A percentile compares a stretch with the other conserved stretches of the same genome.
These are phyloP conservation scores for Ahaetulla prasina DNA, from an alignment of 2,113 vertebrate genomes.

Conservation along the genomic window DNA sequence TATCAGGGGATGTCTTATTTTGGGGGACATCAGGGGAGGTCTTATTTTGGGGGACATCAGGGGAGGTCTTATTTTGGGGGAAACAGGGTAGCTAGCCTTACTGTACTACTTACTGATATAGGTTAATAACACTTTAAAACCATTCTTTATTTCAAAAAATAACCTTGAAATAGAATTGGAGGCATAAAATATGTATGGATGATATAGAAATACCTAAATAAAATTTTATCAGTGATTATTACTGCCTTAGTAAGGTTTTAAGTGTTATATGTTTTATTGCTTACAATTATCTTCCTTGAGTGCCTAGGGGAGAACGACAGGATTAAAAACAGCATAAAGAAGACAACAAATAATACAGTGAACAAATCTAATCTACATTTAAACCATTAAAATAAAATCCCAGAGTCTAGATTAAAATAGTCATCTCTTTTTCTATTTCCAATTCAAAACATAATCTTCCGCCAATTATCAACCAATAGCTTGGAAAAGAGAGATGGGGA, in stretches of 20 bases:
- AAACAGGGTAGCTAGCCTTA: constrained; percentile 66
- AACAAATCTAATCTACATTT: constrained; percentile 51
- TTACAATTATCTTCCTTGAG: neutral
- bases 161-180: neutral
- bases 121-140: neutral
- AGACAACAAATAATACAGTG: neutral
- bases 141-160: neutral
- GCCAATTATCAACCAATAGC: constrained; percentile 60
- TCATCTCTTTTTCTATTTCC: constrained; percentile 54
- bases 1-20: no score
- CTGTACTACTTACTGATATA: neutral
- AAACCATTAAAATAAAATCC: constrained; percentile 69
- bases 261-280: neutral
- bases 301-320: neutral
- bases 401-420: constrained; percentile 46
- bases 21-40: no score
- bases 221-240: neutral
- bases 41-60: no score
- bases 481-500: constrained; percentile 47
- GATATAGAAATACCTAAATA: neutral
- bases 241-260: neutral
- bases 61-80: no score
- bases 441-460: constrained; percentile 55
- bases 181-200: neutral
- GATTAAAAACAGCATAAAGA: neutral